phyloP scores from a whole-genome alignment of 1,140 invertebrate genomes.

The Oreohelix idahoensis region DNA sequence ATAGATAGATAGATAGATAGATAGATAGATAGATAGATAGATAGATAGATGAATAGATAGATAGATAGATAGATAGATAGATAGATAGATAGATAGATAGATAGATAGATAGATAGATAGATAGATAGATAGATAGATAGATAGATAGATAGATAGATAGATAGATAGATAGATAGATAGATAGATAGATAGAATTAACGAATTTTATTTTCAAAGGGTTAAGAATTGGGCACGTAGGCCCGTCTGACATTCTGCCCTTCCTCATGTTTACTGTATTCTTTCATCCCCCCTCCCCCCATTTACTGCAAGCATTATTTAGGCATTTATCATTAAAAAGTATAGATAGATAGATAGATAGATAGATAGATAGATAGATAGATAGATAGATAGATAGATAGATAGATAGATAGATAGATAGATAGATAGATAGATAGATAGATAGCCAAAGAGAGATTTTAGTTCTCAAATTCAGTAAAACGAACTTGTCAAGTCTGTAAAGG shows the following conservation, averaged over 20 bases:
- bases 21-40: too few species aligned
- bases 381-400: background rate
- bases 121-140: slow-evolving; percentile 22
- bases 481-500: too few species aligned
- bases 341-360: slow-evolving; percentile 1
- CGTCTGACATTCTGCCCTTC: too few species aligned
- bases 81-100: slow-evolving; percentile 22
- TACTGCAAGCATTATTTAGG: too few species aligned
- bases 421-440: slow-evolving; percentile 18
- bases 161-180: slow-evolving; percentile 13
- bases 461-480: too few species aligned
- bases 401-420: slow-evolving; percentile 13
- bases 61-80: slow-evolving; percentile 6
- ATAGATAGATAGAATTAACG: too few species aligned
- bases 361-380: slow-evolving; percentile 14
- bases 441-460: background rate
- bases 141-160: slow-evolving; percentile 23
- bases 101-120: slow-evolving; percentile 20
- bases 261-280: too few species aligned
- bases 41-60: background rate
- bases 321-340: too few species aligned
- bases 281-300: too few species aligned
- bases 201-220: too few species aligned
- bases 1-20: too few species aligned
- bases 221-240: too few species aligned